Evolutionary conservation across 1,140 invertebrate species (phyloP), one percentile per base, ranked within the genome.

Genomic region (Liolophura sinensis): DNA sequence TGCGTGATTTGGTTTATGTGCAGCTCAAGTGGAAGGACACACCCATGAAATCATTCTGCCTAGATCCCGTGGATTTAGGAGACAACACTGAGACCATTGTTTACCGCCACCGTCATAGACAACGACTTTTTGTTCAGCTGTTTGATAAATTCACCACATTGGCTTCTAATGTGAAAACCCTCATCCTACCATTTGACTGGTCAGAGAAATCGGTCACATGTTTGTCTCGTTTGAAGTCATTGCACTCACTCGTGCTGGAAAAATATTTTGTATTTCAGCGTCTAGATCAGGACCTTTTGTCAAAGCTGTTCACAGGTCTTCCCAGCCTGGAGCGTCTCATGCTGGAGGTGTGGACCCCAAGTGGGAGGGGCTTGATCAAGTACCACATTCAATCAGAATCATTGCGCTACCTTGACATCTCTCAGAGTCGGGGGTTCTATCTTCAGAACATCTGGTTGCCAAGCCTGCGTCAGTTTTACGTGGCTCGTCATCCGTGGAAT

Each of bases 131-230:
- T 73, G 73, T 75, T 3, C 63, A 72, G 18, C 74, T 82, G 58
- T 84, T 84, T 69, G 76, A 78, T 12, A 40, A 68, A 14, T 80
- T 84, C 64, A 76, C 76, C 3, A 62, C 59, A 16, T 49, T 76
- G 31, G 72, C 76, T 14, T 66, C 79, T 12, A 76, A 75, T 48
- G 46, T 82, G 0, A 70, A 67, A 20, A 78, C 79, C 20, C 68
- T 84, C 14, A 69, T 80, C 16, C 56, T 82, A 63, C 82, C 82
- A 11, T 84, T 84, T 74, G 80, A 82, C 67, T 84, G 82, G 82
- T 74, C 49, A 1, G 72, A 74, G 22, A 71, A 59, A 16, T 76
- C 75, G 59, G 69, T 84, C 11, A 58, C 74, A 52, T 70, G 70
- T 65, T 60, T 84, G 14, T 68, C 72, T 9, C 69, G 74, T 5